Conservation (phyloP, 2,888 invertebrate genomes). For the Caenorhabditis plicata region DNA sequence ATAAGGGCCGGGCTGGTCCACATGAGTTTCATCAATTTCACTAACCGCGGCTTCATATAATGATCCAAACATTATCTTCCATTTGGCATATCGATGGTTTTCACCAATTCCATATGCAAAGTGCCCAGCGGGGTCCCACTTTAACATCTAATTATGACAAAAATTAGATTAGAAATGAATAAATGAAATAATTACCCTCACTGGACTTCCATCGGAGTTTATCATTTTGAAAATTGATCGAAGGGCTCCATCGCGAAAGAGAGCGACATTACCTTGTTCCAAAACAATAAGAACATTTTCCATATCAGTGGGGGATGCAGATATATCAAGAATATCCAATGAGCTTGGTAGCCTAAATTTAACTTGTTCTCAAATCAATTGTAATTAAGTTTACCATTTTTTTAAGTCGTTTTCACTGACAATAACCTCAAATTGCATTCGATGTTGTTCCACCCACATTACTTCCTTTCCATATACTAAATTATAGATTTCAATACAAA, state of each 20-base stretch:
- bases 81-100: conserved; percentile 21
- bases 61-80: conserved; percentile 9
- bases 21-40: conserved; percentile 2
- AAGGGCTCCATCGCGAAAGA: background rate
- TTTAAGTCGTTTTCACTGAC: background rate
- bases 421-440: conserved; percentile 3
- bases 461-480: background rate
- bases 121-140: background rate
- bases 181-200: background rate
- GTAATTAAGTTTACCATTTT: background rate
- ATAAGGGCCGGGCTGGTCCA: conserved; percentile 10
- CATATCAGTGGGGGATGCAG: conserved; percentile 1
- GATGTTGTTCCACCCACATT: background rate
- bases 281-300: conserved; percentile 2
- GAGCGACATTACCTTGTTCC: conserved; percentile 3
- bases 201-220: background rate
- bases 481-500: background rate
- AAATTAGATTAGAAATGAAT: background rate
- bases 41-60: too few relatives aligned
- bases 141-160: background rate
- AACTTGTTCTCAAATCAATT: too few relatives aligned
- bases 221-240: background rate
- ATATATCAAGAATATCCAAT: conserved; percentile 4
- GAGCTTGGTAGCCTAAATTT: too few relatives aligned
- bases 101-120: conserved; percentile 12